A percentile compares a stretch with the other conserved stretches of the same genome.
Evolutionary conservation across 1,140 invertebrate genomes (phyloP).

Genomic region (Planococcus citri): DNA sequence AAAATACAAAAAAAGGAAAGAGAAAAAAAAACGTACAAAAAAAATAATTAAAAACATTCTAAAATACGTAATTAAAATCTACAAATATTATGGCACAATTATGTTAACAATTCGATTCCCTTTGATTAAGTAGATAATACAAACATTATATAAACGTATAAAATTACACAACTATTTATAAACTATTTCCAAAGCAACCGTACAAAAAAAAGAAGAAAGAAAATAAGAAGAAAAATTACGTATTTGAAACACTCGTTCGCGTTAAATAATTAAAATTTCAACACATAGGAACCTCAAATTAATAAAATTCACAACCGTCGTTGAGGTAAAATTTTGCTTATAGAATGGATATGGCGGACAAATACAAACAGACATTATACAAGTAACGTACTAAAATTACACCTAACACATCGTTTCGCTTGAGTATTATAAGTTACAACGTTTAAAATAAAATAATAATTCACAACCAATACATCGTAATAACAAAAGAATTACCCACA

Average conservation of each 20-base stretch:
- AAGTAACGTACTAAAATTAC: not conserved
- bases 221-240: too few relatives aligned
- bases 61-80: not conserved
- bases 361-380: not conserved
- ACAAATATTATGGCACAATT: not conserved
- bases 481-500: not conserved
- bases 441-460: not conserved
- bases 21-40: not conserved
- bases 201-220: not conserved
- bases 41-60: not conserved
- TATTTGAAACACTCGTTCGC: not conserved
- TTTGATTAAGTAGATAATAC: constrained; percentile 3
- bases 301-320: constrained; percentile 11
- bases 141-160: not conserved
- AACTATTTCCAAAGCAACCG: not conserved
- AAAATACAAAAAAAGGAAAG: not conserved
- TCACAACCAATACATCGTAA: not conserved
- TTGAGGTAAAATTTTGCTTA: constrained; percentile 3
- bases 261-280: too few relatives aligned
- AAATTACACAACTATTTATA: not conserved
- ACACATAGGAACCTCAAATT: constrained; percentile 14
- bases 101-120: not conserved
- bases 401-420: not conserved
- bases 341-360: not conserved
- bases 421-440: not conserved